Evolutionary conservation across 2,888 invertebrate genomes (phyloP), one percentile per base, ranked within the genome.

Genomic region (Glaucopsyche alexis): DNA sequence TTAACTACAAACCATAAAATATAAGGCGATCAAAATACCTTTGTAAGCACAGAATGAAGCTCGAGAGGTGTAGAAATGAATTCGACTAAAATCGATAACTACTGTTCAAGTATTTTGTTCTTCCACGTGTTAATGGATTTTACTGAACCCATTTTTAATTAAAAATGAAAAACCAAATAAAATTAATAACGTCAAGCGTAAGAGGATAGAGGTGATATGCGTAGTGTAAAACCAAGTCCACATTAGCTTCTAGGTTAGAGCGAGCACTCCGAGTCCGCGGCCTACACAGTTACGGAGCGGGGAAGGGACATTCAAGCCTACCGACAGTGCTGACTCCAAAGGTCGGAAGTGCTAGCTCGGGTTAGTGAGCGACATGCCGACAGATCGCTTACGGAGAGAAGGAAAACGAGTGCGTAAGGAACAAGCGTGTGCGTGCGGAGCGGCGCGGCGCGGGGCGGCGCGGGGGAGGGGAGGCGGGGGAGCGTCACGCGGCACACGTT

Each of bases 401-500:
- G 76, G 76, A 76, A 76, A 75, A 75, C 75, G 66, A 45, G 74
- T 75, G 77, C 74, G 77, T 74, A 60, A 52, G 73, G 74, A 14
- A 66, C 65, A 52, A 45, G 74, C 67, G 71, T 42, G 66, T 49
- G 66, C 60, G 73, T 47, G 73, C 71, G 52, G 74, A 72, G 71
- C 64, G 73, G 73, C 67, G 74, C 40, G 75, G n/a, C n/a, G 73
- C 71, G 52, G 74, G 72, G 71, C 64, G 73, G 73, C 67, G 74
- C 40, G 75, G n/a, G n/a, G n/a, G n/a, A n/a, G n/a, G 71, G 71
- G 50, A 52, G 52, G 67, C 76, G 75, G 73, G 76, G 75, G 83
- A 85, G 81, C 81, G 87, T 85, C 86, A 85, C 86, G 85, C 88
- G 86, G 86, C 91, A 92, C 91, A 79, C 94, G 94, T 94, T 97